Evolutionary conservation across 2,113 vertebrate species (phyloP).

Genomic region (Tinamus guttatus): DNA sequence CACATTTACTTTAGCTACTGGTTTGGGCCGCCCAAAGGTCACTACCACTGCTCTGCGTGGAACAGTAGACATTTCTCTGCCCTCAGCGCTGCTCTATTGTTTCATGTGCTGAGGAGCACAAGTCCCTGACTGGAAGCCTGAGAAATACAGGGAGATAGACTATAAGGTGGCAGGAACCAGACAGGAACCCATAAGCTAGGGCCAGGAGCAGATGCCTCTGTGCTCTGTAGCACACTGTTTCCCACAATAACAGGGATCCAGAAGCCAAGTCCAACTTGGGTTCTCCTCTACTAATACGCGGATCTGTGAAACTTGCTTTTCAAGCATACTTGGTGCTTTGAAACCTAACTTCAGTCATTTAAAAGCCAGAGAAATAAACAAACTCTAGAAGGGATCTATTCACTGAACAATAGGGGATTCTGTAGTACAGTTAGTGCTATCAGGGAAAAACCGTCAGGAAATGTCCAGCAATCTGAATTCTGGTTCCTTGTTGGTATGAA

Average conservation of each 20-base stretch:
- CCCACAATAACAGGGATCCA: rapidly evolving
- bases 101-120: not conserved
- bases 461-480: not conserved
- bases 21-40: not conserved
- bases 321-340: not conserved
- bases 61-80: not conserved
- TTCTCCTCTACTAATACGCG: not conserved
- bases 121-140: not conserved
- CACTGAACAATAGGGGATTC: not conserved
- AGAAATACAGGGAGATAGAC: not conserved
- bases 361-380: not conserved
- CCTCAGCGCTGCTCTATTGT: not conserved
- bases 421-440: not conserved
- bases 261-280: not conserved
- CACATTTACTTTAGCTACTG: not conserved
- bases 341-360: not conserved
- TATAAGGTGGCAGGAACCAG: not conserved
- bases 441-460: not conserved
- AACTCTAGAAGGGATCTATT: not conserved
- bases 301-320: not conserved
- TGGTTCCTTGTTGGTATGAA: not conserved
- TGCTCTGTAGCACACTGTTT: not conserved
- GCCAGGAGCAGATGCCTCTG: rapidly evolving
- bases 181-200: not conserved
- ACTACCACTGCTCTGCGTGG: not conserved